Conservation (phyloP, 2,113 vertebrate genomes). For the Eurystomus gularis region DNA sequence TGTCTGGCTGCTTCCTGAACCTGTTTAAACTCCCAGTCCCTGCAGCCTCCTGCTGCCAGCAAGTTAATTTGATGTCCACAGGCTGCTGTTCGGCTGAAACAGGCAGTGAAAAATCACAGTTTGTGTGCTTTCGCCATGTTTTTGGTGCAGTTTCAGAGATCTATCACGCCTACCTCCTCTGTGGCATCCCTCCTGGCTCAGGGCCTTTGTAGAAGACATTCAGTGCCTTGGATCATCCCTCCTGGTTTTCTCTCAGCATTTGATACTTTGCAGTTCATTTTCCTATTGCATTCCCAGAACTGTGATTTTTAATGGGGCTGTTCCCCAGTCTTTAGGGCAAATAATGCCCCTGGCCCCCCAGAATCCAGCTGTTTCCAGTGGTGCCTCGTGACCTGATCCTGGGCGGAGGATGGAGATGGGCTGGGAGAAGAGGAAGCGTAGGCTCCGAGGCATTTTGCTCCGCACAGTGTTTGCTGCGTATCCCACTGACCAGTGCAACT, state of each 20-base stretch:
- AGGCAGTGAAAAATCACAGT: not conserved
- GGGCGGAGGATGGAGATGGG: rapidly evolving
- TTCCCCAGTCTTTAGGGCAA: not conserved
- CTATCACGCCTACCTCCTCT: rapidly evolving
- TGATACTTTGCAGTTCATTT: not conserved
- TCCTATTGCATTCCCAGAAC: not conserved
- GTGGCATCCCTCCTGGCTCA: not conserved
- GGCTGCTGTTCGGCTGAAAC: not conserved
- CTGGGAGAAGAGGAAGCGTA: rapidly evolving
- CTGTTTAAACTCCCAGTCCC: not conserved
- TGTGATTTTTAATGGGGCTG: too few relatives aligned
- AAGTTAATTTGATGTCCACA: not conserved
- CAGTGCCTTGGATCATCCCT: not conserved
- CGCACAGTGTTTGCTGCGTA: not conserved
- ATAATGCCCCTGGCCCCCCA: not conserved
- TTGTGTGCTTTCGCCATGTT: not conserved
- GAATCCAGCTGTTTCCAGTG: not conserved
- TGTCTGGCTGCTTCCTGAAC: not conserved
- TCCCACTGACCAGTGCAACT: not conserved
- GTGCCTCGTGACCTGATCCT: not conserved
- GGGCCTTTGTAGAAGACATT: not conserved
- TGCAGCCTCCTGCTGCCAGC: not conserved
- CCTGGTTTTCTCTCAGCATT: not conserved
- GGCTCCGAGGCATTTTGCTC: not conserved
- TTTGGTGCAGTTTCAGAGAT: not conserved